A percentile compares a stretch with the other conserved stretches of the same genome.
phyloP scores from a whole-genome alignment of 2,797 vertebrate species.

The Rhinichthys osculus region DNA sequence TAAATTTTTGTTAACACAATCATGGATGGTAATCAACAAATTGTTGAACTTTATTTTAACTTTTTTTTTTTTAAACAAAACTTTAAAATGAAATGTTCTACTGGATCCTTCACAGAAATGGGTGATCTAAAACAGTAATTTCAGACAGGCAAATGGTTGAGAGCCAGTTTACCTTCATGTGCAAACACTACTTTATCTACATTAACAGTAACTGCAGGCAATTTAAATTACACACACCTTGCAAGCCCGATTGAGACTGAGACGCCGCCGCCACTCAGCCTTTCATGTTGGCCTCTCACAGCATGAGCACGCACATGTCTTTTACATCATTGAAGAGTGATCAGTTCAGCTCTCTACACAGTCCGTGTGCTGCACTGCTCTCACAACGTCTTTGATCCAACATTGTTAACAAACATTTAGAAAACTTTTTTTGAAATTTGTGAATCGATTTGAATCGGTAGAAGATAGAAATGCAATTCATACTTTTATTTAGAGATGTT shows the following conservation, averaged over 20 bases:
- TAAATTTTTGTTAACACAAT: no score
- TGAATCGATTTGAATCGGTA: fast-evolving
- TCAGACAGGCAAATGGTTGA: no score
- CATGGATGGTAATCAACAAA: no score
- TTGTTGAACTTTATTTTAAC: neutral
- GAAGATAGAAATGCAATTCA: neutral
- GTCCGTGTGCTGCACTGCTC: no score
- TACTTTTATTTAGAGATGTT: neutral
- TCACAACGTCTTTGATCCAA: neutral
- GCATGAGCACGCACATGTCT: neutral
- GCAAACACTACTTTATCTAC: neutral
- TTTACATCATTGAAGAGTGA: neutral
- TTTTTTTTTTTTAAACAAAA: no score
- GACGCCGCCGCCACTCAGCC: neutral
- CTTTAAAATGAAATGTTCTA: no score
- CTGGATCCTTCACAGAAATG: no score
- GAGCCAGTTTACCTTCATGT: neutral
- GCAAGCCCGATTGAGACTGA: neutral
- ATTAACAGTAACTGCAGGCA: no score
- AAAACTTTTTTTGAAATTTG: neutral
- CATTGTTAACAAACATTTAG: neutral
- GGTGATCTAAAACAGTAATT: no score
- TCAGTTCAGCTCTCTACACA: neutral
- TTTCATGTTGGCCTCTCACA: neutral
- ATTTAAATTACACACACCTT: neutral